These are phyloP conservation scores for Chiroxiphia lanceolata DNA, from an alignment of 2,797 vertebrate genomes.

Conservation along the genomic window DNA sequence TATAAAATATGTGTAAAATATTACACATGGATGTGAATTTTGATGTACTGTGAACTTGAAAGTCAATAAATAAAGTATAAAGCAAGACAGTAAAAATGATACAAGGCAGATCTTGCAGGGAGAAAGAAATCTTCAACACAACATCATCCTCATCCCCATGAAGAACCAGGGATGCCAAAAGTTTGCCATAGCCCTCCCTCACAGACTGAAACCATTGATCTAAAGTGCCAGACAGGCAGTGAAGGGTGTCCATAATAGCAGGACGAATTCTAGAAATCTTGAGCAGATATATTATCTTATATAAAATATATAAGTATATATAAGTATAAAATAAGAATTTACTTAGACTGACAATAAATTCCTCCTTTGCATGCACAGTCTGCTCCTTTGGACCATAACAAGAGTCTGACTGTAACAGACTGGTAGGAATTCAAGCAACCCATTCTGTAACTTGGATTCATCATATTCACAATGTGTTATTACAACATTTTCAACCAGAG, in stretches of 20 bases:
- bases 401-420: neutral
- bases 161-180: neutral
- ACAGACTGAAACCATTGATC: neutral
- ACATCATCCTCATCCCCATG: neutral
- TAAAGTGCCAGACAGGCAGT: neutral
- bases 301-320: too few species aligned
- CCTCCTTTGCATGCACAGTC: neutral
- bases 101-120: fast-evolving
- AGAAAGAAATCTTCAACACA: neutral
- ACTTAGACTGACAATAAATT: neutral
- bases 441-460: neutral
- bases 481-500: neutral
- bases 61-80: neutral
- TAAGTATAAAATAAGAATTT: neutral
- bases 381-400: neutral
- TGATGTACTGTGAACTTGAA: neutral
- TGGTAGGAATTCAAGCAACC: neutral
- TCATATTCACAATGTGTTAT: neutral
- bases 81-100: neutral
- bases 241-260: neutral
- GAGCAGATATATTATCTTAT: neutral
- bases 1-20: neutral
- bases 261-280: neutral
- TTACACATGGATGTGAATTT: neutral
- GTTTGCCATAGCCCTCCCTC: neutral